These are phyloP conservation scores for Theretra japonica DNA, from an alignment of 2,888 invertebrate genomes.

Conservation along the genomic window DNA sequence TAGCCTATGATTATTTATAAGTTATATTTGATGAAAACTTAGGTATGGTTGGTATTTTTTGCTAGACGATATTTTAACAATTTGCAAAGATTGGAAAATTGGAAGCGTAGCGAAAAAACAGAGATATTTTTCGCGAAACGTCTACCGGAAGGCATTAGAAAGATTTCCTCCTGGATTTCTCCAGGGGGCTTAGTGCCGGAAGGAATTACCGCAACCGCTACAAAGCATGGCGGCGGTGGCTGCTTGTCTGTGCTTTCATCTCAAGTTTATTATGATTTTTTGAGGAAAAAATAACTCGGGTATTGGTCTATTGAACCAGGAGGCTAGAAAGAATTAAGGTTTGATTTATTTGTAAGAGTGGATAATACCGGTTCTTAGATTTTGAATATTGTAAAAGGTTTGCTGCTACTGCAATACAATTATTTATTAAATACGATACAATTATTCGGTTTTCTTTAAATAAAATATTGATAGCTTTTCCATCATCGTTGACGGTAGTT, in stretches of 20 bases:
- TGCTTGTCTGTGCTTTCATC: not conserved
- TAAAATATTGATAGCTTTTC: too few relatives aligned
- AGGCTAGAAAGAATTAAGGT: too few relatives aligned
- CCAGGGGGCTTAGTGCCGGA: not conserved
- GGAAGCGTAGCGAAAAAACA: not conserved
- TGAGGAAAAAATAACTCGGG: not conserved
- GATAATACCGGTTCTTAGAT: too few relatives aligned
- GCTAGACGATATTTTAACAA: not conserved
- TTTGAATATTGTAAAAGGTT: too few relatives aligned
- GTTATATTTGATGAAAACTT: not conserved
- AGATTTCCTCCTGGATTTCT: constrained; percentile 8
- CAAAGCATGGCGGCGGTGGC: not conserved
- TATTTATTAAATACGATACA: too few relatives aligned
- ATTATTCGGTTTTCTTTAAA: too few relatives aligned
- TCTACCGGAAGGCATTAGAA: not conserved
- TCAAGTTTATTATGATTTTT: not conserved
- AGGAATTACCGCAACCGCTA: not conserved
- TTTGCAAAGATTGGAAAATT: not conserved
- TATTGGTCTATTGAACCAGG: not conserved
- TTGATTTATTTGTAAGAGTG: too few relatives aligned
- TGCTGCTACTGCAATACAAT: too few relatives aligned
- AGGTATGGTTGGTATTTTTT: too few relatives aligned
- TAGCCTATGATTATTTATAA: too few relatives aligned
- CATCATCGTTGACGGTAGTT: too few relatives aligned
- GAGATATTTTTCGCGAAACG: not conserved